Conservation (phyloP, 2,797 vertebrate genomes). For the Nyctibius grandis region DNA sequence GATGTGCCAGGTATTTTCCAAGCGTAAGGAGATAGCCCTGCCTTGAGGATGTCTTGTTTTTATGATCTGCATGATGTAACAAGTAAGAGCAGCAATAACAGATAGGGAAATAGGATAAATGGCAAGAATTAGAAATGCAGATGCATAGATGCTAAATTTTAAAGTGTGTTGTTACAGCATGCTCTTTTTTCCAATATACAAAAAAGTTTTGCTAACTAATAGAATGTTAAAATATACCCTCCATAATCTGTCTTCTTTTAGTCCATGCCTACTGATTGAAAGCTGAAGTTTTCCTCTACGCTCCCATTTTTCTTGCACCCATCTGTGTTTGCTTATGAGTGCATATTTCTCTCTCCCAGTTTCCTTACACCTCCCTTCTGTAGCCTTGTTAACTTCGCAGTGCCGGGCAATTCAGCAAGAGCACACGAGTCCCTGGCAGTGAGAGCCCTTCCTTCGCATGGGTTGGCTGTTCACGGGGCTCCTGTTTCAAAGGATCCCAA, state of each 20-base stretch:
- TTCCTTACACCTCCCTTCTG: accelerated
- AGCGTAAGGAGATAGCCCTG: neutral
- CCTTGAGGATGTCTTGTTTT: neutral
- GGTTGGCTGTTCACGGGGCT: neutral
- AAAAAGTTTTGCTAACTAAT: neutral
- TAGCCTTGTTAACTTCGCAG: neutral
- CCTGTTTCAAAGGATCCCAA: neutral
- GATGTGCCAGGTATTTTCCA: slow-evolving; percentile 20
- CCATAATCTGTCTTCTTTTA: neutral
- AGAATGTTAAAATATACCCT: neutral
- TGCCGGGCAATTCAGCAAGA: neutral
- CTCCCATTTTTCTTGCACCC: neutral
- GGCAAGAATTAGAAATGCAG: neutral
- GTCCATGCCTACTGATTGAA: neutral
- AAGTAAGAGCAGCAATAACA: neutral
- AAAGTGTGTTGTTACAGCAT: neutral
- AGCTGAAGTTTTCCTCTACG: neutral
- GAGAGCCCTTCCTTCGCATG: neutral
- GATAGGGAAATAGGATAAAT: neutral
- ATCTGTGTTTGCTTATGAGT: neutral
- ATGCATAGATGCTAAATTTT: neutral
- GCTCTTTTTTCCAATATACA: neutral
- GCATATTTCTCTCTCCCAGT: neutral
- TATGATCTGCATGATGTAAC: neutral
- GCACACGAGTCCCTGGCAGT: neutral